Evolutionary conservation across 2,113 vertebrate genomes (phyloP).

Genomic region (Accipiter virgatus): DNA sequence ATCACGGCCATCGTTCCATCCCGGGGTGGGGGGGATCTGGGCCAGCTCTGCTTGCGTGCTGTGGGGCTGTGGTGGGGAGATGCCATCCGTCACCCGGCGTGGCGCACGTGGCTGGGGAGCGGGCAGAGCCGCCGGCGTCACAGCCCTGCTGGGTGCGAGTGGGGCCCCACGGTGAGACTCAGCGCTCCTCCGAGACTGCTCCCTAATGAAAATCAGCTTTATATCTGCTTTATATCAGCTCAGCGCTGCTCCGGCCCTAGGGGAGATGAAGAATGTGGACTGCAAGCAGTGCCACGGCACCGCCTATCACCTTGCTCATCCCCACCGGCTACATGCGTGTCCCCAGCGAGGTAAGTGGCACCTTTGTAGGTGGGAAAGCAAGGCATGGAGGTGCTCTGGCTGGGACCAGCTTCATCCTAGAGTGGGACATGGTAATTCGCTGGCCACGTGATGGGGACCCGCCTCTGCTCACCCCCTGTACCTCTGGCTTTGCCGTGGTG

Average conservation of each 20-base stretch:
- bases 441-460: background rate
- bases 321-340: fast-evolving
- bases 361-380: background rate
- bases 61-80: fast-evolving
- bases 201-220: constrained; percentile 27
- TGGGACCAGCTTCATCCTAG: background rate
- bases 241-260: background rate
- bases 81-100: background rate
- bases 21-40: fast-evolving
- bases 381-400: background rate
- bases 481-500: background rate
- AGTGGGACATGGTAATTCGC: fast-evolving
- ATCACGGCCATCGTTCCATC: background rate
- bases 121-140: background rate
- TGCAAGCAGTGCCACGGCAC: background rate
- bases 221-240: constrained; percentile 29
- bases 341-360: background rate
- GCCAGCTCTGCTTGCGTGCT: background rate
- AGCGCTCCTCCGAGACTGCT: background rate
- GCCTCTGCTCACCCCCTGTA: background rate
- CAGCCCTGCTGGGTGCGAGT: fast-evolving
- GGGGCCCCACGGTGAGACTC: background rate
- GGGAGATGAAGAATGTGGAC: background rate
- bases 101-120: fast-evolving
- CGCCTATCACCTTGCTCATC: background rate